Conservation (phyloP, 2,888 invertebrate genomes). For the Polydrusus pterygomalis region DNA sequence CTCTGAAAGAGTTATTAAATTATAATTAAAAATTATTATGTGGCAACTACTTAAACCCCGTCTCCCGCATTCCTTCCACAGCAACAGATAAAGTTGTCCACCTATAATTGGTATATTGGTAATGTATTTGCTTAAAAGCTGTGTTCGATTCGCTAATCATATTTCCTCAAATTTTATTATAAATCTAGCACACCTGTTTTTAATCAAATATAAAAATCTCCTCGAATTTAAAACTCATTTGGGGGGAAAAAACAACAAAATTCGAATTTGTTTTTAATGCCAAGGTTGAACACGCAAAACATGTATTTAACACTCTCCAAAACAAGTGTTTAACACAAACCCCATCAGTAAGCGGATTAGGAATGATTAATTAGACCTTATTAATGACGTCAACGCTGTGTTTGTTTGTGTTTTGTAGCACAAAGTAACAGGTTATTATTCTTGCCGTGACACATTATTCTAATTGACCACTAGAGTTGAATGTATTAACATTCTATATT, state of each 20-base stretch:
- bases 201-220: background rate
- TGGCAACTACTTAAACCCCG: too few relatives aligned
- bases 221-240: background rate
- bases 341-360: constrained; percentile 19
- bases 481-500: background rate
- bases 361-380: constrained; percentile 14
- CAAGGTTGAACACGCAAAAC: constrained; percentile 11
- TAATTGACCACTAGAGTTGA: constrained; percentile 9
- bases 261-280: constrained; percentile 12
- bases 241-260: background rate
- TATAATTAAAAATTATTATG: too few relatives aligned
- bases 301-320: constrained; percentile 19
- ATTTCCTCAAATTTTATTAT: too few relatives aligned
- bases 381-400: constrained; percentile 1
- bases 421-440: constrained; percentile 16
- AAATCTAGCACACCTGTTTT: background rate
- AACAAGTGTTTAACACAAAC: constrained; percentile 21
- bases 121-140: too few relatives aligned
- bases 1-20: too few relatives aligned
- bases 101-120: too few relatives aligned
- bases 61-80: too few relatives aligned
- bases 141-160: too few relatives aligned
- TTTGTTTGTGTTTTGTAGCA: constrained; percentile 17
- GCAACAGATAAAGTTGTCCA: too few relatives aligned
- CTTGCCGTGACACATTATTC: constrained; percentile 6